Conservation (phyloP, 2,797 vertebrate genomes). For the Adelosebastes latens region DNA sequence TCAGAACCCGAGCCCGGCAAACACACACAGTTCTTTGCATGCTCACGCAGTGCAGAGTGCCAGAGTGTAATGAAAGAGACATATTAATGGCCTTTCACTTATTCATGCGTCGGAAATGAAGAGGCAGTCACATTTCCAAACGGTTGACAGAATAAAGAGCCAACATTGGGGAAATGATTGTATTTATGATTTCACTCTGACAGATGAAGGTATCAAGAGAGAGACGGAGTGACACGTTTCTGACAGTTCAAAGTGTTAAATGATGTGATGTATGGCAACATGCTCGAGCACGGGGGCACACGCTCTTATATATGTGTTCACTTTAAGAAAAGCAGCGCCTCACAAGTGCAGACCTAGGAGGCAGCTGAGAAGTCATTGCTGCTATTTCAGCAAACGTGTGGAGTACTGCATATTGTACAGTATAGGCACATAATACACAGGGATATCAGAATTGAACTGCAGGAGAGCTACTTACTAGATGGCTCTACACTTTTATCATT, state of each 20-base stretch:
- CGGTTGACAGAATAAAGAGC: constrained; percentile 81
- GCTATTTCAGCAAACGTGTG: constrained; percentile 36
- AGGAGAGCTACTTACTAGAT: not conserved
- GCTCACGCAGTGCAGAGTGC: constrained; percentile 63
- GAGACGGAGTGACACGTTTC: constrained; percentile 80
- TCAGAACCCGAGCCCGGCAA: constrained; percentile 67
- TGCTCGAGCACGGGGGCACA: constrained; percentile 57
- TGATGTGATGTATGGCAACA: constrained; percentile 81
- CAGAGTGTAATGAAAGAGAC: constrained; percentile 81
- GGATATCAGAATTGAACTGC: not conserved
- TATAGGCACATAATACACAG: not conserved
- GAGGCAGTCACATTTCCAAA: constrained; percentile 76
- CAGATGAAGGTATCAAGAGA: constrained; percentile 80
- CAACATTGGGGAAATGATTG: constrained; percentile 83
- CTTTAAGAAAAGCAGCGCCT: constrained; percentile 46
- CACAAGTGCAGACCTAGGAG: constrained; percentile 46
- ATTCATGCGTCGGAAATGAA: constrained; percentile 82
- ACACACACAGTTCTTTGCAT: constrained; percentile 55
- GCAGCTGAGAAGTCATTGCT: constrained; percentile 27
- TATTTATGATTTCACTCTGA: constrained; percentile 84
- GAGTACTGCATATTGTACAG: not conserved
- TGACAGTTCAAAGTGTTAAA: constrained; percentile 85
- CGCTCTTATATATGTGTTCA: constrained; percentile 47
- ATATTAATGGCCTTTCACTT: constrained; percentile 84
- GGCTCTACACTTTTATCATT: not conserved